Evolutionary conservation across 2,888 invertebrate species (phyloP), one percentile per base, ranked within the genome.

Genomic region (Scaptomyza reducta): DNA sequence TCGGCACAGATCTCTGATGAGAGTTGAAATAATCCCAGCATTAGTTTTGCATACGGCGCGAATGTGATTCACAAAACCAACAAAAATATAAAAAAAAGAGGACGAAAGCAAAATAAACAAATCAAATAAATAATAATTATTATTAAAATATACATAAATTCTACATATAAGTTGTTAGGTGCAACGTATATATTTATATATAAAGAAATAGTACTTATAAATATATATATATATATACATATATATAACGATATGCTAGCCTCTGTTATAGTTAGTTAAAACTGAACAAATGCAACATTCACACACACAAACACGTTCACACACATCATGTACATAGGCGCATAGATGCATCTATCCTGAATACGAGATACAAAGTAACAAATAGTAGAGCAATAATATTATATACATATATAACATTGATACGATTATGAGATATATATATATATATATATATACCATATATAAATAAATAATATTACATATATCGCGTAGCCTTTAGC

Each of bases 261-360:
- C 74, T 71, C 77, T 71, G 83, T 83, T 87, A 87, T 87, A 87
- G 88, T 80, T 87, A 87, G 88, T 74, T 70, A 79, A 78, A 78
- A 70, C 70, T 78, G 63, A 74, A 70, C 63, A 67, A 66, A 60
- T 58, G 50, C 59, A 47, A 66, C 45, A 54, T 44, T 46, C 45
- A 42, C 41, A 59, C 18, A 60, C 45, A 42, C n/a, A 59, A 29
- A 64, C 31, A 63, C n/a, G 64, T 29, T 55, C 33, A 61, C 46
- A 47, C 46, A 74, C 74, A 74, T 72, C 3, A 27, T 85, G 87
- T 85, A 85, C 59, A 87, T 82, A 86, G 35, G 13, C 54, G 71
- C 75, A 71, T 71, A 55, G 57, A 60, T 41, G 64, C 77, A 81
- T 83, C 42, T 63, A 71, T 56, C 75, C 64, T 73, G 56, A 44